Evolutionary conservation across 2,113 vertebrate species (phyloP).

Genomic region (Circaetus cinerascens): DNA sequence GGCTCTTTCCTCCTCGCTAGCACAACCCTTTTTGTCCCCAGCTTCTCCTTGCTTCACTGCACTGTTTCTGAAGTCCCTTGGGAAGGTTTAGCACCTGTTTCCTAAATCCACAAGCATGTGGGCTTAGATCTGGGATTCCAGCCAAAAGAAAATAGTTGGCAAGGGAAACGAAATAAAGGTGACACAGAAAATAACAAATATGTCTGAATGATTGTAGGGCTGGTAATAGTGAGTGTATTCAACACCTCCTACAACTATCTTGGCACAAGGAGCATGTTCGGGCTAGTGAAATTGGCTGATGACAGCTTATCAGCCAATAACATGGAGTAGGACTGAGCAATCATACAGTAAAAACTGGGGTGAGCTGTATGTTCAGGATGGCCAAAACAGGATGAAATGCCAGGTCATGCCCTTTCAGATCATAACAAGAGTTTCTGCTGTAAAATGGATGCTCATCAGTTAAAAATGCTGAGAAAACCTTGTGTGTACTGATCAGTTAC

Average conservation of each 20-base stretch:
- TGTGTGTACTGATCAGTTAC: neutral
- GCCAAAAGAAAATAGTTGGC: conserved; percentile 37
- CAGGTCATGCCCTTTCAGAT: neutral
- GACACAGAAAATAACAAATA: conserved; percentile 34
- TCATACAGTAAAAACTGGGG: neutral
- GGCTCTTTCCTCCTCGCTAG: neutral
- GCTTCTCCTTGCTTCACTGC: neutral
- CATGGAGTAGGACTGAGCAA: neutral
- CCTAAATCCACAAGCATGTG: neutral
- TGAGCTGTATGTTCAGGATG: neutral
- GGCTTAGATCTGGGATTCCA: neutral
- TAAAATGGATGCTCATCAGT: neutral
- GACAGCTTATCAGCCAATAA: neutral
- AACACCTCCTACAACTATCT: neutral
- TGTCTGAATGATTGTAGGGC: neutral
- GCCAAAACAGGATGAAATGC: neutral
- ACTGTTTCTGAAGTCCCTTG: neutral
- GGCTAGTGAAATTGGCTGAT: neutral
- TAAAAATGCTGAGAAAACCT: neutral
- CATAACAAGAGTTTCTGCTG: neutral
- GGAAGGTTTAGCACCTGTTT: conserved; percentile 27
- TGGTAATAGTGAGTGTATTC: neutral
- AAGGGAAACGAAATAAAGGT: conserved; percentile 31
- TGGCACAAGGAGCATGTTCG: conserved; percentile 9
- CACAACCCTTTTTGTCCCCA: neutral